Base-by-base conservation (phyloP, 2,113 vertebrate species). In the Tyto alba region DNA sequence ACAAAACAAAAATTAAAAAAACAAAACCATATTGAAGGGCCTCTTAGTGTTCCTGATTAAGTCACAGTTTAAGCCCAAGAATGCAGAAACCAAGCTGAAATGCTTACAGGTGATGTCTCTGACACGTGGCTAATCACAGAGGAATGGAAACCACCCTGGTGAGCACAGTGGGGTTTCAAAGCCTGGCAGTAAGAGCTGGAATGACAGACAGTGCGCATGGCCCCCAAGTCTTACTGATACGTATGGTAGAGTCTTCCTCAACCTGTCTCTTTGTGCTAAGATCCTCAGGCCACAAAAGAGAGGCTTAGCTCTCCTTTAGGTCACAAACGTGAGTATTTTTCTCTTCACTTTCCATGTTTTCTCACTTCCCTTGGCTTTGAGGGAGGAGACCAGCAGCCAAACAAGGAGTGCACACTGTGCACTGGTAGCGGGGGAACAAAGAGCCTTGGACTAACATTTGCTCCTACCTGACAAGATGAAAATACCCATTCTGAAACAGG, bases 11-110 rank as follows among this genome's bases (percentile, higher is more conserved):
- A 89, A 32, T 25, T 32, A 11, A 23, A 55, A 69, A 48, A 4
- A 0, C 5, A 0, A 62, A 29, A 12, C 2, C 2, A 6, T 29
- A 1, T 13, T 50, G 45, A 64, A 76, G 12, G 8, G 10, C 14
- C 25, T 15, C 18, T 64, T 16, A 12, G 9, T 21, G 52, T 7
- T 66, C 19, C 19, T 59, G 30, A 36, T 89, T 48, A 63, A 25
- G 64, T 66, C 59, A 79, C 11, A 66, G 4, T 7, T 64, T 22
- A 80, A 83, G 41, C 5, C 45, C 50, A 57, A 78, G 32, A 59
- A 72, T n/a, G 38, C 34, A 77, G 38, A 81, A 94, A 52, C 12
- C 18, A 55, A 67, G n/a, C 11, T 52, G 79, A 64, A 75, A 64
- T 13, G 43, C 40, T 90, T 84, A 43, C 3, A 59, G 21, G 9